Evolutionary conservation across 2,888 invertebrate genomes (phyloP).

Genomic region (Buathra laborator): DNA sequence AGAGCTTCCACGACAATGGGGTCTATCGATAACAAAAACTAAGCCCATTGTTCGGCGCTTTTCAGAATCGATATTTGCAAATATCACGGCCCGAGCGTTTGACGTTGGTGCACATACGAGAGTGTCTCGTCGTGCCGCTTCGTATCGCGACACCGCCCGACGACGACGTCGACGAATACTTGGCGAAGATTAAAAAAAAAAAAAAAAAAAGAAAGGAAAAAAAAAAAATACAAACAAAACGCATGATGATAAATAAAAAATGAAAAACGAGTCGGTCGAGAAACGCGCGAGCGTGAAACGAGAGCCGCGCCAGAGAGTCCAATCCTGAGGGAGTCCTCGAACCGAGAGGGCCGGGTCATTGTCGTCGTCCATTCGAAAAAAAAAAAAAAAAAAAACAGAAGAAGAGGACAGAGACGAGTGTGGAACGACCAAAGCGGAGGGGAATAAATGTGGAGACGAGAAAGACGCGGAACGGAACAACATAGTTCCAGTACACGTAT

Average conservation of each 20-base stretch:
- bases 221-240: slow-evolving; percentile 32
- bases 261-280: slow-evolving; percentile 51
- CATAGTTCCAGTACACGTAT: slow-evolving; percentile 6
- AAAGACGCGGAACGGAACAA: slow-evolving; percentile 53
- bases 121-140: slow-evolving; percentile 46
- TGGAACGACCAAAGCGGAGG: slow-evolving; percentile 23
- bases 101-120: slow-evolving; percentile 55
- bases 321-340: slow-evolving; percentile 62
- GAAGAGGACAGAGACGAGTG: slow-evolving; percentile 52
- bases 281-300: slow-evolving; percentile 67
- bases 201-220: slow-evolving; percentile 30
- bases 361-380: slow-evolving; percentile 67
- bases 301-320: slow-evolving; percentile 61
- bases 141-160: slow-evolving; percentile 59
- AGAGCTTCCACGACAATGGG: slow-evolving; percentile 69
- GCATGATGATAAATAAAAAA: slow-evolving; percentile 31
- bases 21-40: slow-evolving; percentile 84
- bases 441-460: slow-evolving; percentile 32
- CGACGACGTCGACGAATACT: slow-evolving; percentile 62
- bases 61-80: slow-evolving; percentile 85
- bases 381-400: slow-evolving; percentile 54
- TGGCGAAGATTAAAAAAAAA: slow-evolving; percentile 67
- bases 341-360: slow-evolving; percentile 62
- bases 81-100: slow-evolving; percentile 75
- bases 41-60: slow-evolving; percentile 84